Conservation (phyloP, 1,140 invertebrate species). For the Drosophila paulistorum region DNA sequence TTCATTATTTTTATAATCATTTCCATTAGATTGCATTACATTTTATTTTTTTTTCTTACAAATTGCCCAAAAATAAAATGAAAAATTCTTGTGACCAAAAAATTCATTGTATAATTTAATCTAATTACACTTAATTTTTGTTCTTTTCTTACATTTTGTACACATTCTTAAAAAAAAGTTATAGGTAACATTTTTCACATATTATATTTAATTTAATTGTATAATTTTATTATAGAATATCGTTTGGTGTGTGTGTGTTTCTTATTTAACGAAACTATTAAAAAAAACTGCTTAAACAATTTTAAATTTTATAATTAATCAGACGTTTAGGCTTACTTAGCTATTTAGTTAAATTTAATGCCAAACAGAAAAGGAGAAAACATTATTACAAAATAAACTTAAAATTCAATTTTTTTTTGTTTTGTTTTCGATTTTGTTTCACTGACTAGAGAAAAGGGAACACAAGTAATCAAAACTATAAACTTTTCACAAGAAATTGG, state of each 20-base stretch:
- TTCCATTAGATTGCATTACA: no score
- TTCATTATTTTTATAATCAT: no score
- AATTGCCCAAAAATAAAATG: no score
- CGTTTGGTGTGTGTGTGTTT: background rate
- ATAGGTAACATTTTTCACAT: background rate
- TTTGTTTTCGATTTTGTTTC: background rate
- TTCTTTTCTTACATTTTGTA: background rate
- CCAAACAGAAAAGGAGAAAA: conserved; percentile 32
- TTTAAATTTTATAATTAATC: background rate
- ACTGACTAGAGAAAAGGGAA: background rate
- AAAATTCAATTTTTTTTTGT: conserved; percentile 6
- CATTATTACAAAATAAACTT: conserved; percentile 18
- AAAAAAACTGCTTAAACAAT: background rate
- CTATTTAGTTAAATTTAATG: conserved; percentile 6
- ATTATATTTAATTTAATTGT: conserved; percentile 5
- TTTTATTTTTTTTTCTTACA: no score
- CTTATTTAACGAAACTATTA: background rate
- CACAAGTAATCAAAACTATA: conserved; percentile 29
- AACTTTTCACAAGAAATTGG: conserved; percentile 40
- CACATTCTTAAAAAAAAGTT: background rate
- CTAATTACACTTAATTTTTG: background rate
- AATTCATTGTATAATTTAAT: conserved; percentile 12
- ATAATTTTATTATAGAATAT: background rate
- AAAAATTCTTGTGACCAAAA: background rate
- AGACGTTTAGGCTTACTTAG: no score